phyloP scores from a whole-genome alignment of 23 tunicate genomes.

The Trididemnum clinides region DNA sequence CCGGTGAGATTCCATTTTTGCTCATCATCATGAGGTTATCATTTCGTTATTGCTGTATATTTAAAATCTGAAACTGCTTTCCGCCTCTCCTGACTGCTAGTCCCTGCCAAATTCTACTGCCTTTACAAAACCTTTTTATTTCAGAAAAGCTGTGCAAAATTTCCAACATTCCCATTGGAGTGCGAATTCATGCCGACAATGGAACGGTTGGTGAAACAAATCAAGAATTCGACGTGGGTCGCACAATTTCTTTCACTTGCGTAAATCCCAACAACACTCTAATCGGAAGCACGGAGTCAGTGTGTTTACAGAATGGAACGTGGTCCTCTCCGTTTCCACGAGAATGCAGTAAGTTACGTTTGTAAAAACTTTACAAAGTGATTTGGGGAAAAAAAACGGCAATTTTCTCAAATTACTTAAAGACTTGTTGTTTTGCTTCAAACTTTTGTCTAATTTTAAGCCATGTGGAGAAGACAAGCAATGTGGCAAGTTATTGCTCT shows the following conservation, averaged over 20 bases:
- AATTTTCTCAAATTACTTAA: too few species aligned
- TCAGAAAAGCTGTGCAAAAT: neutral
- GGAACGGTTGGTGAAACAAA: neutral
- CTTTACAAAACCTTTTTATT: neutral
- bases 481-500: too few species aligned
- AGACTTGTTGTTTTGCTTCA: too few species aligned
- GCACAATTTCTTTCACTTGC: neutral
- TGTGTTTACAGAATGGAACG: neutral
- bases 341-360: slow-evolving; percentile 13
- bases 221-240: neutral
- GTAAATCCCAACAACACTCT: neutral
- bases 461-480: too few species aligned
- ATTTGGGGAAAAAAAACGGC: too few species aligned
- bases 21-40: too few species aligned
- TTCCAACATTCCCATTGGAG: neutral
- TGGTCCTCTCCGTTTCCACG: slow-evolving; percentile 2
- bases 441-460: too few species aligned
- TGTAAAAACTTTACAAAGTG: too few species aligned
- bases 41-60: too few species aligned
- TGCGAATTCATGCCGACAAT: neutral
- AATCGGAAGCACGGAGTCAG: neutral
- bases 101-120: neutral
- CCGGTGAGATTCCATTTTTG: too few species aligned
- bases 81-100: neutral
- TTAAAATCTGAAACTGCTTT: neutral